Base-by-base conservation (phyloP, 2,113 vertebrate genomes). In the Sceloporus tristichus region DNA sequence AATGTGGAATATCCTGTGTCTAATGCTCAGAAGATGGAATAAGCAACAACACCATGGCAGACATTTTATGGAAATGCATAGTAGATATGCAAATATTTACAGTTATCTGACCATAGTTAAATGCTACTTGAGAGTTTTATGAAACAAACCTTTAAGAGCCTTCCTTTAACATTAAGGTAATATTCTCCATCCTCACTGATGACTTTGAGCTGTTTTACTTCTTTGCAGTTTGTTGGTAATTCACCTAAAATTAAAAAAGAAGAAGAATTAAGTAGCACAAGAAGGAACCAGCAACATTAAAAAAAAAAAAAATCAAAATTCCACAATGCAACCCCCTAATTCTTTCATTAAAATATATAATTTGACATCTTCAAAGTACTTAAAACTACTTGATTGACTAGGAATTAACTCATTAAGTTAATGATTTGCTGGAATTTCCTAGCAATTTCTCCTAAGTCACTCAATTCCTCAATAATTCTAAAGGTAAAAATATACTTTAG, bases 141-240 rank as follows among this genome's bases (percentile, higher is more conserved):
- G 59, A 87, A 65, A 87, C 75, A 92, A 92, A 99, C 99, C 97
- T 98, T 98, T 82, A 99, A 92, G 0, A 84, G 93, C 95, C 97
- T 98, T 90, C 98, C 98, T 94, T 97, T 96, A 86, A 99, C 91
- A n/a, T 94, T 96, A 91, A 99, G 96, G 83, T 97, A 93, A 93
- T 98, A 98, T 91, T 99, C 98, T 0, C 97, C 96, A 19, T 99
- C 98, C 85, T 96, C 96, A 7, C 87, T 79, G 70, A 94, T 92
- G 16, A 97, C 95, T 9, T 94, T 94, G 70, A 97, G 89, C 83
- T 92, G 93, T 94, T 96, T 98, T 21, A 98, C 89, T 0, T 98
- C 98, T 91, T 95, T 97, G 94, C 98, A 99, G 95, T 91, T 98
- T 53, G 95, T 95, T 1, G 98, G 97, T 91, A 99, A 94, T 91